Evolutionary conservation across 64 coral and sea anemone species (phyloP).

Genomic region (Catalaphyllia jardinei): DNA sequence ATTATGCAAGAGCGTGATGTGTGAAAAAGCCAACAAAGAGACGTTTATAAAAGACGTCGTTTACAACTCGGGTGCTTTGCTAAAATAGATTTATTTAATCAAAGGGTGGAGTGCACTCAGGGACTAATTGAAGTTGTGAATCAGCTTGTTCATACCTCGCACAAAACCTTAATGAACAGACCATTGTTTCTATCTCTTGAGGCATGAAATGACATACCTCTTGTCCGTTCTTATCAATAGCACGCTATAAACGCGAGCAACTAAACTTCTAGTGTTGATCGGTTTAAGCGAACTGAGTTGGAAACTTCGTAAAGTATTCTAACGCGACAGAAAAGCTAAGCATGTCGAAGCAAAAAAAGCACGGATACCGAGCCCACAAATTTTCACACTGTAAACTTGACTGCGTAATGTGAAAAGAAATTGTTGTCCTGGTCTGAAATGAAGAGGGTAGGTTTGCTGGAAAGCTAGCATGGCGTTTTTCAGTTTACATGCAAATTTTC

Average conservation of each 20-base stretch:
- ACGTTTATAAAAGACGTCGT: background rate
- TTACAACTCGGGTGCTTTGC: background rate
- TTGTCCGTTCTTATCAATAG: background rate
- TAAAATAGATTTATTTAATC: background rate
- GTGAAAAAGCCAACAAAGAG: background rate
- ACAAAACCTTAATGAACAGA: slow-evolving; percentile 1
- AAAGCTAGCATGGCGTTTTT: too few relatives aligned
- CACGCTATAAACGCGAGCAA: background rate
- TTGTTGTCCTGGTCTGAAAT: too few relatives aligned
- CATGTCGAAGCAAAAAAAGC: too few relatives aligned
- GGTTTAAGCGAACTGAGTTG: background rate
- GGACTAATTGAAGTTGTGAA: slow-evolving; percentile 22
- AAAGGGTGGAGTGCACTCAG: background rate
- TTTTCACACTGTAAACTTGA: too few relatives aligned
- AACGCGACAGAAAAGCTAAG: background rate
- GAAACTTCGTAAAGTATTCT: background rate
- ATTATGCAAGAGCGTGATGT: slow-evolving; percentile 1
- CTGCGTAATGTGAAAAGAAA: too few relatives aligned
- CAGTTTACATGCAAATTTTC: too few relatives aligned
- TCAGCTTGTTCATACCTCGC: background rate
- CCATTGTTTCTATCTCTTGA: background rate
- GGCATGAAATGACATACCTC: background rate
- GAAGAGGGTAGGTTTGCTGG: too few relatives aligned
- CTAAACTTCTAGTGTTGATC: background rate
- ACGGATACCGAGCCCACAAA: too few relatives aligned